Conservation (phyloP, 2,113 vertebrate species). For the Brachionichthys hirsutus region DNA sequence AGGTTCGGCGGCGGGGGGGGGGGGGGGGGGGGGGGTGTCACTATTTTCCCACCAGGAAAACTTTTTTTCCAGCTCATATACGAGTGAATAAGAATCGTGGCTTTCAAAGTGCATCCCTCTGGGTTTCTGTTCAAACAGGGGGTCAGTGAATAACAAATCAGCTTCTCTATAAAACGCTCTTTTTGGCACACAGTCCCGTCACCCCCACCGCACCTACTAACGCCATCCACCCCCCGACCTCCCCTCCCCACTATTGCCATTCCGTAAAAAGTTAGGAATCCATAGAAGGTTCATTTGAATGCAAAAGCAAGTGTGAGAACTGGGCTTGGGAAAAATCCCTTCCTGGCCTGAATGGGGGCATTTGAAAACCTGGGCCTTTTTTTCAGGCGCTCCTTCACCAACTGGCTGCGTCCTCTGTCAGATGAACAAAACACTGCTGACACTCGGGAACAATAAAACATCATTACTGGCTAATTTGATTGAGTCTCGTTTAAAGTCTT, state of each 20-base stretch:
- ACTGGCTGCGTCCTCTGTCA: constrained; percentile 54
- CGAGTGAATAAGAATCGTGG: constrained; percentile 75
- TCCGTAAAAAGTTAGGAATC: constrained; percentile 73
- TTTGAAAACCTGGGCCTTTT: constrained; percentile 67
- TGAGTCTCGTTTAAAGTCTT: constrained; percentile 37
- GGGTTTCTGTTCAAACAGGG: constrained; percentile 67
- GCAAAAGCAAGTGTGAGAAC: constrained; percentile 73
- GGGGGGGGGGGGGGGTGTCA: too few relatives aligned
- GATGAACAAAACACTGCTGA: constrained; percentile 64
- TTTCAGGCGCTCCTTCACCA: constrained; percentile 58
- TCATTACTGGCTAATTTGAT: constrained; percentile 55
- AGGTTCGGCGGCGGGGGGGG: too few relatives aligned
- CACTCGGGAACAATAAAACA: constrained; percentile 54
- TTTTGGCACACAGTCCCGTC: constrained; percentile 42
- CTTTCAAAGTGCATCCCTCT: constrained; percentile 68
- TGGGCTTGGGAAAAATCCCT: constrained; percentile 64
- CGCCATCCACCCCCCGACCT: constrained; percentile 25
- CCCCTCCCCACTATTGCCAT: constrained; percentile 44
- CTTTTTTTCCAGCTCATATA: constrained; percentile 82
- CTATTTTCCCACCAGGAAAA: constrained; percentile 86
- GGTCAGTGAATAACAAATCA: constrained; percentile 78
- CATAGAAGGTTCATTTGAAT: constrained; percentile 76
- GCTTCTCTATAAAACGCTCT: constrained; percentile 79
- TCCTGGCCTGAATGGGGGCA: constrained; percentile 69
- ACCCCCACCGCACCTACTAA: constrained; percentile 12